phyloP scores from a whole-genome alignment of 2,888 invertebrate genomes.

The Ectemnius cavifrons region DNA sequence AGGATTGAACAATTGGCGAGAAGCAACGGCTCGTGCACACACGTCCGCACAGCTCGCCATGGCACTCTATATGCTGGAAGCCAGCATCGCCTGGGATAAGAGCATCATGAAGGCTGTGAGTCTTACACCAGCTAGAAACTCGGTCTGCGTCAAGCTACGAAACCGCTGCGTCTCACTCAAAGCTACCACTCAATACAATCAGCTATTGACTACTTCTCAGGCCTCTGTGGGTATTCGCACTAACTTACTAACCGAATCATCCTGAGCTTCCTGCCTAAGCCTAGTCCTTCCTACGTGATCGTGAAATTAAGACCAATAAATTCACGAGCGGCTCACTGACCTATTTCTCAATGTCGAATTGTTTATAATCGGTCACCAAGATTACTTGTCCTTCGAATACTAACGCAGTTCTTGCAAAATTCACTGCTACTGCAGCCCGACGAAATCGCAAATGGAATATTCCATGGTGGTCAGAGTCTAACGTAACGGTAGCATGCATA shows the following conservation, averaged over 20 bases:
- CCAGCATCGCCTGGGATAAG: conserved; percentile 98
- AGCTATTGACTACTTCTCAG: conserved; percentile 76
- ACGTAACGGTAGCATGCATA: conserved; percentile 68
- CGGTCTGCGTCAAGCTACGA: conserved; percentile 76
- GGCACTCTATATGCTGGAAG: conserved; percentile 93
- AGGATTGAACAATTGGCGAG: conserved; percentile 92
- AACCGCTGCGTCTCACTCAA: conserved; percentile 77
- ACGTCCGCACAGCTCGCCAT: conserved; percentile 95
- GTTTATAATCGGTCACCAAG: neutral
- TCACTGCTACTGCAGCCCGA: too few species aligned
- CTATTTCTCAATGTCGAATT: neutral
- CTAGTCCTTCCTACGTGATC: conserved; percentile 38
- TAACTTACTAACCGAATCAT: conserved; percentile 74
- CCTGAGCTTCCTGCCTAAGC: conserved; percentile 54
- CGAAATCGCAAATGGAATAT: conserved; percentile 18
- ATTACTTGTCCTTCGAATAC: too few species aligned
- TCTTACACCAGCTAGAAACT: conserved; percentile 78
- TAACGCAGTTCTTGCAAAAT: too few species aligned
- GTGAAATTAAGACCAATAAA: conserved; percentile 40
- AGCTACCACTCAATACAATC: conserved; percentile 76
- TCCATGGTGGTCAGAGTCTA: conserved; percentile 68
- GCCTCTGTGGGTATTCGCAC: conserved; percentile 77
- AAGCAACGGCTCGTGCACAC: conserved; percentile 89
- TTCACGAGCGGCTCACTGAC: conserved; percentile 17
- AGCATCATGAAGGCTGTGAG: conserved; percentile 99